phyloP scores from a whole-genome alignment of 2,888 invertebrate genomes.

The Monopis laevigella region DNA sequence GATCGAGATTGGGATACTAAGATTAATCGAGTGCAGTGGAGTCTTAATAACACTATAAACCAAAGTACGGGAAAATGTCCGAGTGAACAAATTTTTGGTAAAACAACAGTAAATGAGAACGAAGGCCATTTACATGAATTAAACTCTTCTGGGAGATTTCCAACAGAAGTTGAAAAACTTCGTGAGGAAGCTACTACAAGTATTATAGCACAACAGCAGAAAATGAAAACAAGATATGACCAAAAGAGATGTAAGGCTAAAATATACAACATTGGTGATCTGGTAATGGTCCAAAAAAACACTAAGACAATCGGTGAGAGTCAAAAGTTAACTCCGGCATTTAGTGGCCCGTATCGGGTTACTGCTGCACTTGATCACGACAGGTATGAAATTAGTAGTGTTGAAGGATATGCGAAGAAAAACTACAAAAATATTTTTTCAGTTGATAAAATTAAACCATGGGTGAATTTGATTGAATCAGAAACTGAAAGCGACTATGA shows the following conservation, averaged over 20 bases:
- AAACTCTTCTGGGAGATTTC: neutral
- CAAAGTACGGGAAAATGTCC: slow-evolving; percentile 14
- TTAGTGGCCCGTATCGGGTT: neutral
- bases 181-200: slow-evolving; percentile 10
- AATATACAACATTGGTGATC: neutral
- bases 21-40: slow-evolving; percentile 14
- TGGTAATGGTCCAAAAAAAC: neutral
- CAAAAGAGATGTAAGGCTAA: slow-evolving; percentile 2
- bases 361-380: neutral
- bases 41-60: slow-evolving; percentile 16
- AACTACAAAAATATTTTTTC: neutral
- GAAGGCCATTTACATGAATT: slow-evolving; percentile 13
- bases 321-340: neutral
- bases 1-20: slow-evolving; percentile 15
- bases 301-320: neutral
- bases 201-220: slow-evolving; percentile 4
- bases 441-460: neutral
- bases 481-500: neutral
- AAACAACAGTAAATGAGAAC: slow-evolving; percentile 7
- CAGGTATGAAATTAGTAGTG: neutral
- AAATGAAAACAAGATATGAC: slow-evolving; percentile 15
- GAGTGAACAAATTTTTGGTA: slow-evolving; percentile 14
- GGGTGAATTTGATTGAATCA: neutral
- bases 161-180: slow-evolving; percentile 11
- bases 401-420: neutral